phyloP scores from a whole-genome alignment of 2,113 vertebrate genomes.

The Heteronetta atricapilla region DNA sequence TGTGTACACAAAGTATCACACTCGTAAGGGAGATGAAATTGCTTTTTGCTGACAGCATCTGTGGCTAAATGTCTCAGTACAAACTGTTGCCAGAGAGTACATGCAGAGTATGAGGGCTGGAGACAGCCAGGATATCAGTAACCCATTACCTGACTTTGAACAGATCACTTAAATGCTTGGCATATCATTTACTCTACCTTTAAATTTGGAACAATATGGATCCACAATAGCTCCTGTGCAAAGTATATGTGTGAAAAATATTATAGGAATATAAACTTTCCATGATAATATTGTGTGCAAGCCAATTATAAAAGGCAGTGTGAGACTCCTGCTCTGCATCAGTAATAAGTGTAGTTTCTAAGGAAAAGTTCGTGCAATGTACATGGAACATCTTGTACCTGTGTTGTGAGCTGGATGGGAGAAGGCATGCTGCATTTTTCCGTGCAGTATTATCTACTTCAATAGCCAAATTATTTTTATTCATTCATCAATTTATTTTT shows the following conservation, averaged over 20 bases:
- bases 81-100: not conserved
- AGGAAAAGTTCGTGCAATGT: not conserved
- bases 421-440: not conserved
- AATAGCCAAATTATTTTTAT: not conserved
- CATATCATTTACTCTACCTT: not conserved
- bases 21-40: slow-evolving; percentile 17
- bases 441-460: not conserved
- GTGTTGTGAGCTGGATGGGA: not conserved
- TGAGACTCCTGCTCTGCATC: rapidly evolving
- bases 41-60: slow-evolving; percentile 31
- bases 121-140: not conserved
- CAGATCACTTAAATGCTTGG: not conserved
- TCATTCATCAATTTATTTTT: not conserved
- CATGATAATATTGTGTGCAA: not conserved
- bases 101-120: not conserved
- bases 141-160: not conserved
- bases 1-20: not conserved
- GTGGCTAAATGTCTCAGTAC: slow-evolving; percentile 1
- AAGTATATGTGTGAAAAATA: not conserved
- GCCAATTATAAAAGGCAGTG: not conserved
- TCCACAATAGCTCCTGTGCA: not conserved
- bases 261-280: not conserved
- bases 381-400: not conserved
- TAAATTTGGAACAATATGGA: not conserved
- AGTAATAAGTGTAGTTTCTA: not conserved